Evolutionary conservation across 2,113 vertebrate genomes (phyloP).

Genomic region (Fulmarus glacialis): DNA sequence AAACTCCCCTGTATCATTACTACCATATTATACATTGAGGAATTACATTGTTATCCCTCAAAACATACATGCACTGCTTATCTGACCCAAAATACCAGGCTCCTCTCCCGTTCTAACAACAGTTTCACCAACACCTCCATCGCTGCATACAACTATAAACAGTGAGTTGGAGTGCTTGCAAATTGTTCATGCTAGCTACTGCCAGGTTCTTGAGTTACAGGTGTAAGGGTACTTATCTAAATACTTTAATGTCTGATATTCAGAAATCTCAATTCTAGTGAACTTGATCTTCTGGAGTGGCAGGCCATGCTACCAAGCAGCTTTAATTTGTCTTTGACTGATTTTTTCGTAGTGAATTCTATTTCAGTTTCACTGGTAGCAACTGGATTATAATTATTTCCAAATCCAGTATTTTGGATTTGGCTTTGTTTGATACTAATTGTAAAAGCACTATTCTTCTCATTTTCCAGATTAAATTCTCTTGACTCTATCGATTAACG

Average conservation of each 20-base stretch:
- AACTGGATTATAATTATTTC: background rate
- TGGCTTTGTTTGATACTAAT: background rate
- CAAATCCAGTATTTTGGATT: background rate
- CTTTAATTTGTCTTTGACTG: background rate
- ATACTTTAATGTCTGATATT: background rate
- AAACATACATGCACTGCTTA: background rate
- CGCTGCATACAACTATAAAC: background rate
- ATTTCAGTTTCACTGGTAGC: background rate
- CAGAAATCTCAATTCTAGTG: background rate
- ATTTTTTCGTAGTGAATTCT: background rate
- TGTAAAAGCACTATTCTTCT: background rate
- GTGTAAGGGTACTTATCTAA: background rate
- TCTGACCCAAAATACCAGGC: background rate
- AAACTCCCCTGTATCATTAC: background rate
- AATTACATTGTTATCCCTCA: background rate
- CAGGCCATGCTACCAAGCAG: background rate
- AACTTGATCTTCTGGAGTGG: background rate
- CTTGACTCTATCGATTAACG: background rate
- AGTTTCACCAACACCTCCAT: background rate
- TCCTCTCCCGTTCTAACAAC: background rate
- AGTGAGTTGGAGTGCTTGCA: background rate
- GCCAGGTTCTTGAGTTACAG: background rate
- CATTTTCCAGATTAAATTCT: background rate
- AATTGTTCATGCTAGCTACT: background rate
- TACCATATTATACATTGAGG: background rate